Conservation (phyloP, 2,113 vertebrate species). For the Proteles cristata region DNA sequence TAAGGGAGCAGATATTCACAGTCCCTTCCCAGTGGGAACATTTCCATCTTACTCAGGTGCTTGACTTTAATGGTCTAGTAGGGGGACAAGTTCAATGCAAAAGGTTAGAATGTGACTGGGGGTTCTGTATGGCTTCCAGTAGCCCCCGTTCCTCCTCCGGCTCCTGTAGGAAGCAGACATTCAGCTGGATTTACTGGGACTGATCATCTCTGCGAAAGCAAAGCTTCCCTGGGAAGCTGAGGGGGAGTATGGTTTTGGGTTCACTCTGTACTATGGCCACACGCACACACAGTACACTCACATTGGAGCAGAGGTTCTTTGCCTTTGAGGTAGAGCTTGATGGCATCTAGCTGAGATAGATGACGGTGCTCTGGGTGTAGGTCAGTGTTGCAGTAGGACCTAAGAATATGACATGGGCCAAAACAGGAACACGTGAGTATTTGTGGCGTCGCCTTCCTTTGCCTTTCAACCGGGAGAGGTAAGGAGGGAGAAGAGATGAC, state of each 20-base stretch:
- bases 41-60: background rate
- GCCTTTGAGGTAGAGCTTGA: conserved; percentile 95
- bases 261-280: accelerated
- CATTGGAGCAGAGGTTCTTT: conserved; percentile 94
- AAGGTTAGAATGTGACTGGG: background rate
- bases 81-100: background rate
- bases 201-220: background rate
- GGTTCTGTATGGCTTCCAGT: background rate
- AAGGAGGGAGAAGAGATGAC: conserved; percentile 51
- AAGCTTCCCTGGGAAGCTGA: conserved; percentile 4
- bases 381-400: conserved; percentile 98
- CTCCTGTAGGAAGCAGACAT: background rate
- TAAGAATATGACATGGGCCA: conserved; percentile 77
- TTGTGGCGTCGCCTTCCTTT: conserved; percentile 40
- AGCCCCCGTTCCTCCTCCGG: background rate
- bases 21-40: background rate
- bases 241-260: background rate
- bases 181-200: background rate
- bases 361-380: conserved; percentile 94
- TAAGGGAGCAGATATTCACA: background rate
- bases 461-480: conserved; percentile 59
- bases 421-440: conserved; percentile 60
- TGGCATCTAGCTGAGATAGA: conserved; percentile 95
- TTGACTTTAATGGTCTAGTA: background rate
- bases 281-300: conserved; percentile 81